These are phyloP conservation scores for Chiloscyllium punctatum DNA, from an alignment of 2,797 vertebrate species.

Conservation along the genomic window DNA sequence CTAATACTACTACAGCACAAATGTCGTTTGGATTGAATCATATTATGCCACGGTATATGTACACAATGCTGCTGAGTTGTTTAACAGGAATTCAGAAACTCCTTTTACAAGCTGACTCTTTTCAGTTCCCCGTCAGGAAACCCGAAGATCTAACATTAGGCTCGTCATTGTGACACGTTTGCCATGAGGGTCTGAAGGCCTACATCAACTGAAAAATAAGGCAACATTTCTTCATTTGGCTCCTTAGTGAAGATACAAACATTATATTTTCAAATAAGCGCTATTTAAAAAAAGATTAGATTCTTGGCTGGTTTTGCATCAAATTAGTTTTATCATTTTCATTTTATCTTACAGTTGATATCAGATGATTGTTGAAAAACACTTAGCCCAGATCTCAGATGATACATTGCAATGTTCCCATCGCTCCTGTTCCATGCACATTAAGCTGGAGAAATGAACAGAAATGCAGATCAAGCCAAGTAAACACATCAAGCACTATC, in stretches of 20 bases:
- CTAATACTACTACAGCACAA: neutral
- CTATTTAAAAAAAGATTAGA: neutral
- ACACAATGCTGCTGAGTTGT: neutral
- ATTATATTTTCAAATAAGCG: neutral
- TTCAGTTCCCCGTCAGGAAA: neutral
- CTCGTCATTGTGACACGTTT: neutral
- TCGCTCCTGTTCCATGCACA: neutral
- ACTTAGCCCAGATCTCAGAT: neutral
- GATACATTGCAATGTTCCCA: neutral
- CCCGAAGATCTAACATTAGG: neutral
- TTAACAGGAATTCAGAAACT: neutral
- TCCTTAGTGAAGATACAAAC: neutral
- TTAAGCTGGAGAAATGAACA: neutral
- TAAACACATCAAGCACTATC: neutral
- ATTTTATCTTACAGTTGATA: neutral
- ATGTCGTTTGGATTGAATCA: neutral
- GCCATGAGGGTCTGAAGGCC: neutral
- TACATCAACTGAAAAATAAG: neutral
- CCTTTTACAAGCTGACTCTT: neutral
- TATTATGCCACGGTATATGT: neutral
- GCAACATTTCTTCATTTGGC: neutral
- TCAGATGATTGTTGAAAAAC: neutral
- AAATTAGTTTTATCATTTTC: neutral
- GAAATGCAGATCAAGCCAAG: neutral
- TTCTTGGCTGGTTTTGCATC: neutral